A percentile compares a stretch with the other conserved stretches of the same genome.
Conservation (phyloP, 1,140 invertebrate species). For the Sinonovacula constricta region DNA sequence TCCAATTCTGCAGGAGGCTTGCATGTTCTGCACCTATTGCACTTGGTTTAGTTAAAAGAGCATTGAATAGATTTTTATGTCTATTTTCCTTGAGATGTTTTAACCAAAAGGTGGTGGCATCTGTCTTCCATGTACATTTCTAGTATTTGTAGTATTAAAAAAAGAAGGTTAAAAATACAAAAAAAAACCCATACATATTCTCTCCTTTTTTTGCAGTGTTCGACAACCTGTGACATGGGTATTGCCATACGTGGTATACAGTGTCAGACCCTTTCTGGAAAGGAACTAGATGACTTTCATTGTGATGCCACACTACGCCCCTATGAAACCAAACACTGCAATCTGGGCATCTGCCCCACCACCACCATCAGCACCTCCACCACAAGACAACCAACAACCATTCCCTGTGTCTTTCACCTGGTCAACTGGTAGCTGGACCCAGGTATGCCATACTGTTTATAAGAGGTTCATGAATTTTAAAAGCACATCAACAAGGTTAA, state of each 20-base stretch:
- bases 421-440: slow-evolving; percentile 43
- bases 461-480: too few relatives aligned
- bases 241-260: slow-evolving; percentile 80
- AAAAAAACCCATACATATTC: too few relatives aligned
- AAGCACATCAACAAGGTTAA: too few relatives aligned
- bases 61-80: too few relatives aligned
- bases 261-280: slow-evolving; percentile 55
- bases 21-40: too few relatives aligned
- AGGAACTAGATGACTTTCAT: slow-evolving; percentile 58
- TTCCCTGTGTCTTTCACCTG: slow-evolving; percentile 12
- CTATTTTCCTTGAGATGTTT: too few relatives aligned
- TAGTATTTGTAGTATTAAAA: too few relatives aligned
- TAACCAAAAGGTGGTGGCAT: too few relatives aligned
- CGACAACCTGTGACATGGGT: slow-evolving; percentile 79
- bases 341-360: slow-evolving; percentile 80
- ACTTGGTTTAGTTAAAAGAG: too few relatives aligned
- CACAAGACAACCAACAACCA: slow-evolving; percentile 24
- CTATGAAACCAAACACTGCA: slow-evolving; percentile 78
- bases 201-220: slow-evolving; percentile 64
- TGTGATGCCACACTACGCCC: slow-evolving; percentile 81
- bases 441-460: slow-evolving; percentile 21
- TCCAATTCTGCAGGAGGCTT: too few relatives aligned
- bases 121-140: too few relatives aligned
- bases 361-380: slow-evolving; percentile 56
- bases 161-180: too few relatives aligned